A percentile compares a stretch with the other conserved stretches of the same genome.
phyloP scores from a whole-genome alignment of 2,113 vertebrate species.

The Bufo bufo region DNA sequence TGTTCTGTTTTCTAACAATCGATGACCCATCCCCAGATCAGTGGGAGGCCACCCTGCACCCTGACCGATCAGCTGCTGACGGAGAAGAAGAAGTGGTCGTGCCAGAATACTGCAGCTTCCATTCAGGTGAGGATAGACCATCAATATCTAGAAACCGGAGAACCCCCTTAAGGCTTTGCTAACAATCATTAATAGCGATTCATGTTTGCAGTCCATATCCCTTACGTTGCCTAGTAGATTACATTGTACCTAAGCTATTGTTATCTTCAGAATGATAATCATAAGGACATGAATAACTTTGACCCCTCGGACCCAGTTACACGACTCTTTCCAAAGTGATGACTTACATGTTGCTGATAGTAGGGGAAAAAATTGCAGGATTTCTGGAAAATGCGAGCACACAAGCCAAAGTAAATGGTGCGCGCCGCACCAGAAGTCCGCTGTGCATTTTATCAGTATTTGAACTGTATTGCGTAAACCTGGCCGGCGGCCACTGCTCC shows the following conservation, averaged over 20 bases:
- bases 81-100: too few species aligned
- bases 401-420: not conserved
- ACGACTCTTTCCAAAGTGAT: slow-evolving; percentile 31
- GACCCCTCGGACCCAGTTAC: slow-evolving; percentile 40
- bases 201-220: not conserved
- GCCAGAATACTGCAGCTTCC: too few species aligned
- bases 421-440: not conserved
- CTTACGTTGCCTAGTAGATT: not conserved
- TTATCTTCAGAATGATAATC: not conserved
- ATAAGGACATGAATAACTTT: slow-evolving; percentile 40
- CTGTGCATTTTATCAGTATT: not conserved
- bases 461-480: not conserved
- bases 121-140: too few species aligned
- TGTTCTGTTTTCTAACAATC: too few species aligned
- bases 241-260: not conserved
- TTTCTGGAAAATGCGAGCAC: slow-evolving; percentile 31
- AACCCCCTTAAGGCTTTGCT: not conserved
- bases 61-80: too few species aligned
- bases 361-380: slow-evolving; percentile 26
- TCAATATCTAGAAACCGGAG: too few species aligned
- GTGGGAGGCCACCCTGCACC: too few species aligned
- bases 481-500: not conserved
- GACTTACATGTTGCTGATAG: slow-evolving; percentile 28
- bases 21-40: too few species aligned
- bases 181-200: not conserved